phyloP scores from a whole-genome alignment of 2,113 vertebrate species.

The Anhinga anhinga region DNA sequence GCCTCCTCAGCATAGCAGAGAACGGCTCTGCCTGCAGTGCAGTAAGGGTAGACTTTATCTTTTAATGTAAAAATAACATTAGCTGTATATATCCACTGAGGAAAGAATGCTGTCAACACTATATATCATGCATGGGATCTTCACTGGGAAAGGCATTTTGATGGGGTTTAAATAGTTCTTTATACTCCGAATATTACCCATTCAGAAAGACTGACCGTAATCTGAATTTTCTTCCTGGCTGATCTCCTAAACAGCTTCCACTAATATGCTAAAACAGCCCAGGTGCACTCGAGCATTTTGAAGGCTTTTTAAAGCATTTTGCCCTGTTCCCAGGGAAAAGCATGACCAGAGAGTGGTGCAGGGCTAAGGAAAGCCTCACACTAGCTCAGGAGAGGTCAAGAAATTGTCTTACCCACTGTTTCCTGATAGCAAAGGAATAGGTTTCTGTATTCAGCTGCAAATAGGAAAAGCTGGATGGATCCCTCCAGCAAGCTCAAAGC shows the following conservation, averaged over 20 bases:
- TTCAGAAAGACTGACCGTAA: background rate
- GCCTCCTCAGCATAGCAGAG: background rate
- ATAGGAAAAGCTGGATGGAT: background rate
- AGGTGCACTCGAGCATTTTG: background rate
- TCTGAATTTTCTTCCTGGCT: background rate
- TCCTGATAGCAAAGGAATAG: background rate
- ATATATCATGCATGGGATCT: background rate
- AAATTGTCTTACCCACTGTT: background rate
- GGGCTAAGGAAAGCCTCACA: background rate
- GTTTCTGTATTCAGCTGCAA: background rate
- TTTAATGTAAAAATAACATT: background rate
- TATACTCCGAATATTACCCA: background rate
- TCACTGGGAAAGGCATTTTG: background rate
- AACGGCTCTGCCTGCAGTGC: background rate
- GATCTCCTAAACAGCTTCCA: background rate
- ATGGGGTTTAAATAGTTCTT: background rate
- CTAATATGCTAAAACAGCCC: background rate
- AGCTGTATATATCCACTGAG: background rate
- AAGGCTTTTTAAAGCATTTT: background rate
- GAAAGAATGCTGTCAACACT: background rate
- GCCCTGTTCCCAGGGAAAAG: background rate
- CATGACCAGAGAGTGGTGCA: background rate
- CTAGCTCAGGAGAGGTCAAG: background rate
- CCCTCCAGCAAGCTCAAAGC: background rate
- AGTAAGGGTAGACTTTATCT: background rate